Evolutionary conservation across 2,888 invertebrate genomes (phyloP), one percentile per base, ranked within the genome.

Genomic region (Pyrochroa serraticornis): DNA sequence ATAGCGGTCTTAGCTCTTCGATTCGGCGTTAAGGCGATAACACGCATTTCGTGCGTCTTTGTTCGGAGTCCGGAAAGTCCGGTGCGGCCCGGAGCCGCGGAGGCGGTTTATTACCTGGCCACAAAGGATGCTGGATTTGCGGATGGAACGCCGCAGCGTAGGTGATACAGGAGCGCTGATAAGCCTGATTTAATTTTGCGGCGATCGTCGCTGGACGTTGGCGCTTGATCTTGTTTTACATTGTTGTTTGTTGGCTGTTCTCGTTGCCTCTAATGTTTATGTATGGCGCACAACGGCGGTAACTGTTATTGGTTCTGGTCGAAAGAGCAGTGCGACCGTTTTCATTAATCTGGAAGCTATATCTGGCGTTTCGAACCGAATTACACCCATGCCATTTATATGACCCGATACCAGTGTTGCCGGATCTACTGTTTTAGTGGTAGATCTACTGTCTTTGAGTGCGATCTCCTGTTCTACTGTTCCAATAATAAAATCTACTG

Each of bases 141-240:
- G 63, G 69, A 46, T 62, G 52, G 45, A 53, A 53, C 58, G 44
- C 62, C 65, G 56, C 53, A 59, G 51, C 63, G 63, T 58, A 66
- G 70, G 70, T 67, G 69, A 67, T 68, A 65, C 63, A 62, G 65
- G 65, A 60, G 63, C 65, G 66, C 70, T 71, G 75, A 75, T 75
- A 75, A 75, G 74, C 75, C 71, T 72, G 75, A 75, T 75, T 75
- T 75, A 75, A 75, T 75, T 75, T 75, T 73, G 75, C 70, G 74
- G 74, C 73, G 68, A 73, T 74, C 69, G 67, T 68, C 52, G 70
- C 67, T 65, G 72, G 73, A 73, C 74, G 66, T 68, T 66, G 67
- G 59, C 67, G 71, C 71, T 75, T 72, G 74, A 73, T 75, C 74
- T 75, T 72, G 71, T 71, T 74, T 72, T 72, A 71, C 71, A 69